phyloP scores from a whole-genome alignment of 2,888 invertebrate genomes.

The Caenorhabditis parvicauda region DNA sequence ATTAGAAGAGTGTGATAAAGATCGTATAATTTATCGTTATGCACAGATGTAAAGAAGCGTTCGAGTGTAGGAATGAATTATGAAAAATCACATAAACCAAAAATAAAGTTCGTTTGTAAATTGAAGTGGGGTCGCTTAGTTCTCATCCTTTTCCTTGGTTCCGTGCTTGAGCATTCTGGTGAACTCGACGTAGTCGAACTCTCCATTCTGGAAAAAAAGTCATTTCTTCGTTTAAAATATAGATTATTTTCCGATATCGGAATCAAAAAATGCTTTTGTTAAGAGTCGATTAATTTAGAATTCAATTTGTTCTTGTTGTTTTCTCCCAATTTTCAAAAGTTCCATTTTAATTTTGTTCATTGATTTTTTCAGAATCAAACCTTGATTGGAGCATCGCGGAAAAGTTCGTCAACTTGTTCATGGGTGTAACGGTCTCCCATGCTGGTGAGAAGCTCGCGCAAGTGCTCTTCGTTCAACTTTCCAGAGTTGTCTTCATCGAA shows the following conservation, averaged over 20 bases:
- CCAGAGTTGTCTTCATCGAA: slow-evolving; percentile 91
- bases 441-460: slow-evolving; percentile 88
- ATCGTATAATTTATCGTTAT: background rate
- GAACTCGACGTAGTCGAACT: slow-evolving; percentile 97
- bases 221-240: background rate
- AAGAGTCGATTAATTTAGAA: background rate
- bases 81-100: background rate
- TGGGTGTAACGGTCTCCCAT: slow-evolving; percentile 73
- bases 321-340: background rate
- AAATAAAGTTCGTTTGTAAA: background rate
- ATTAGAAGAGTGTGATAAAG: slow-evolving; percentile 7
- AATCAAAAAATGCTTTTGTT: background rate
- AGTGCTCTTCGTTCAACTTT: slow-evolving; percentile 76
- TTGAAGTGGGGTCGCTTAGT: slow-evolving; percentile 11
- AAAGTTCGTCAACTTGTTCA: slow-evolving; percentile 84
- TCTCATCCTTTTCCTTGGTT: slow-evolving; percentile 93
- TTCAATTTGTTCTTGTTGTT: background rate
- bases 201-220: slow-evolving; percentile 66
- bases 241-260: background rate
- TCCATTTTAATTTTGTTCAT: background rate
- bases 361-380: too few relatives aligned
- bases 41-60: background rate
- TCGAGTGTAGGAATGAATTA: background rate
- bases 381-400: slow-evolving; percentile 94
- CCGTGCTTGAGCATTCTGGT: slow-evolving; percentile 98